These are phyloP conservation scores for Acropternis orthonyx DNA, from an alignment of 2,797 vertebrate species.

Conservation along the genomic window DNA sequence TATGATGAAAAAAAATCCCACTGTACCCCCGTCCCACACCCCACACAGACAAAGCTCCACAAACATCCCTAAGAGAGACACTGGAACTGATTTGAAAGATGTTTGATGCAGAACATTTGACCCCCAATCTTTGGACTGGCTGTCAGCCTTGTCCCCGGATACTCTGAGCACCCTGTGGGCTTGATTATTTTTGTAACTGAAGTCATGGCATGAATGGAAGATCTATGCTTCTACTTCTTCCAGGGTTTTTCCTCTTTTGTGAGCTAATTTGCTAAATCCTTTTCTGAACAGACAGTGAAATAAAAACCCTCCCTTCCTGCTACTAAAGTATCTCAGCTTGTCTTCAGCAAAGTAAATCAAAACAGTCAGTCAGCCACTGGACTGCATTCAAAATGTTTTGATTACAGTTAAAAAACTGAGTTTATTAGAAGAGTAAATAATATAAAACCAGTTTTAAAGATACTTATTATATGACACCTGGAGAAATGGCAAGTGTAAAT, in stretches of 20 bases:
- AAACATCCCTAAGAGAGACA: fast-evolving
- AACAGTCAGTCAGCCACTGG: background rate
- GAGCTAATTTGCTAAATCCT: background rate
- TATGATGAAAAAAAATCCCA: background rate
- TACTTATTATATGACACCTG: background rate
- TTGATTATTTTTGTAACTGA: background rate
- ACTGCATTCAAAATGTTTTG: background rate
- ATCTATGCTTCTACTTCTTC: background rate
- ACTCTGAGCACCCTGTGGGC: background rate
- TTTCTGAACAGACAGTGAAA: background rate
- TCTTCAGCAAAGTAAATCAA: background rate
- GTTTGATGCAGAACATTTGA: background rate
- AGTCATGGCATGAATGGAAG: background rate
- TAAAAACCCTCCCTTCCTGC: background rate
- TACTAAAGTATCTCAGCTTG: background rate
- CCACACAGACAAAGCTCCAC: background rate
- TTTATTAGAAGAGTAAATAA: background rate
- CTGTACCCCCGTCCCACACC: background rate
- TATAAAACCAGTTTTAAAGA: background rate
- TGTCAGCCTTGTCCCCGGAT: background rate
- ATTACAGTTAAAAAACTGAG: background rate
- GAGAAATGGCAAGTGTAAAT: background rate
- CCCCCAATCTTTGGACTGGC: background rate
- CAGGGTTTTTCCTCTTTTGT: background rate
- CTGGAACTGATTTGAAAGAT: background rate